These are phyloP conservation scores for Luidia sarsii DNA, from an alignment of 53 echinoderm and acorn worm species.

Conservation along the genomic window DNA sequence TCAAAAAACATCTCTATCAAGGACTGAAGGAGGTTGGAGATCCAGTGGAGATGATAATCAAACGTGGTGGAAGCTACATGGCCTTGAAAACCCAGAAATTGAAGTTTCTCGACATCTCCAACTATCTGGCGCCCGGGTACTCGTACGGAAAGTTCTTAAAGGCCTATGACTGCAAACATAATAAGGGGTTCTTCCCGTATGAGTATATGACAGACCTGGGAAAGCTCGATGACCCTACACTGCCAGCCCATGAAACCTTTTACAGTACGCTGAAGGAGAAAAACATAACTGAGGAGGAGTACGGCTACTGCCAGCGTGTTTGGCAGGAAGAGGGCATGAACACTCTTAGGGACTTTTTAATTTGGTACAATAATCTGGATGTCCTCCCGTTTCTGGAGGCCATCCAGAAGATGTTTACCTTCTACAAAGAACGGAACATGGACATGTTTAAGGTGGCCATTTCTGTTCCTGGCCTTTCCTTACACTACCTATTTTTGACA, in stretches of 20 bases:
- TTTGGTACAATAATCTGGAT: constrained; percentile 71
- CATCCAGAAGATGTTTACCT: constrained; percentile 23
- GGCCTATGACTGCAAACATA: constrained; percentile 2
- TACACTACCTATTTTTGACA: neutral
- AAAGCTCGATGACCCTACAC: neutral
- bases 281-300: constrained; percentile 42
- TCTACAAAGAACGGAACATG: constrained; percentile 10
- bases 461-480: neutral
- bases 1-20: constrained; percentile 29
- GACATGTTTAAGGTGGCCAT: constrained; percentile 9
- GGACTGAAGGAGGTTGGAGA: neutral
- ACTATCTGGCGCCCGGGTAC: constrained; percentile 35
- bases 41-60: constrained; percentile 17
- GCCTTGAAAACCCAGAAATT: constrained; percentile 22
- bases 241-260: constrained; percentile 28
- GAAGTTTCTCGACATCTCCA: constrained; percentile 11
- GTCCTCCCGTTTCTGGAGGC: constrained; percentile 59
- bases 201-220: constrained; percentile 15
- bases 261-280: neutral
- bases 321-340: constrained; percentile 54
- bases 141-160: constrained; percentile 21
- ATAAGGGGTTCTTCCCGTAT: constrained; percentile 29
- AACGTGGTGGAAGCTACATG: constrained; percentile 5
- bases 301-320: constrained; percentile 33
- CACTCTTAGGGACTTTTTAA: constrained; percentile 33